Base-by-base conservation (phyloP, 2,888 invertebrate genomes). In the Ennomos quercinarius region DNA sequence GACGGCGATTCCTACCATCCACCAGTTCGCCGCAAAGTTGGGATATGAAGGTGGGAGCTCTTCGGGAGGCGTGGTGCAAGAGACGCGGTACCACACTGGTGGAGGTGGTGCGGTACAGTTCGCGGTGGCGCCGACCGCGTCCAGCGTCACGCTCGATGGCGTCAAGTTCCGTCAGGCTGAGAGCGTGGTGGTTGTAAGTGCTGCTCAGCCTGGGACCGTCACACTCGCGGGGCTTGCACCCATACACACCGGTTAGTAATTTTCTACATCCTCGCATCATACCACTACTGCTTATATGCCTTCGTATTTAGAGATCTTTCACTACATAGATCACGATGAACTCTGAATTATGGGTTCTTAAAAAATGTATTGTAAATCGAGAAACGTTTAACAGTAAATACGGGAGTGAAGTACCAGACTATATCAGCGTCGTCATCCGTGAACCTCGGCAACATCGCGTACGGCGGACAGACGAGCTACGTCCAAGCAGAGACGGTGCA, bases 11-110 rank as follows among this genome's bases (percentile, higher is more conserved):
- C 96, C 97, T 68, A 95, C 95, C 60, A 96, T 97, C 80, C 96
- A 97, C 85, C 97, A 97, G 87, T 97, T 97, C 85, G 95, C 96
- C 38, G 95, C 97, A 64, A 95, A 96, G 92, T 93, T 95, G 82
- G 86, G 93, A 61, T 89, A 93, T 86, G 87, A 94, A 81, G 76
- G 91, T 72, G 66, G 76, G 40, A 82, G 85, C 59, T 77, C 69
- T 48, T 63, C 76, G 13, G 80, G 83, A 39, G 81, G 82, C 53
- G 87, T 86, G 77, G 76, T 88, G 66, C 92, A 90, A 67, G 91
- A 90, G 78, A 80, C 86, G 35, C 78, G 91, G 8, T 90, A 92
- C 77, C 89, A 89, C 72, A 70, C 80, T 27, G 63, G 77, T 6
- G 75, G 72, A 8, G 74, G 73, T 10, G 78, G 78, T 38, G 80